Evolutionary conservation across 2,113 vertebrate species (phyloP), one percentile per base, ranked within the genome.

Genomic region (Macquaria ambigua): DNA sequence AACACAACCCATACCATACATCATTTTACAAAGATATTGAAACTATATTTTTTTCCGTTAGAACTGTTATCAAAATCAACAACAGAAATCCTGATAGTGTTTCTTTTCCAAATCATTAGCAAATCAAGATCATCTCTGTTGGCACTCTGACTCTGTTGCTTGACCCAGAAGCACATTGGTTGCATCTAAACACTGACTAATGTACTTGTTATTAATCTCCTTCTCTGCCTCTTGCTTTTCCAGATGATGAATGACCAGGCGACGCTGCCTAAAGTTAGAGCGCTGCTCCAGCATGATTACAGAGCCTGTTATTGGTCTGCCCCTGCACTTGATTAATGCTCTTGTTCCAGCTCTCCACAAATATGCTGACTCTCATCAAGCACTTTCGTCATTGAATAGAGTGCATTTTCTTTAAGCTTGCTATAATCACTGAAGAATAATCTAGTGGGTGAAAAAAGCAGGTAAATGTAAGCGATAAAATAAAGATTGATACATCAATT

Each of bases 121-220:
- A 73, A 76, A 86, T 90, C 84, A 90, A 72, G 83, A 90, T 85
- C 71, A 91, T 83, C 86, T 86, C 73, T 81, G 87, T 75, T 90
- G 82, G 87, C 93, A 90, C 89, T 46, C 46, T 55, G 79, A 76
- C 90, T 87, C 82, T 39, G 63, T 84, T 76, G 71, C 80, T 73
- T 89, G 92, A 93, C 92, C 91, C 87, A 84, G 84, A 91, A 86
- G 74, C 89, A 84, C 89, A 93, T 81, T 88, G 90, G 89, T 79
- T 84, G 92, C 87, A 90, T 93, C 93, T 89, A 93, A 95, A 94
- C 89, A 94, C 87, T 89, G 90, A 93, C 93, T 95, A 95, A 95
- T 95, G 92, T 89, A 94, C 86, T 94, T 92, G 92, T 94, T 94
- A 96, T 95, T 94, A 95, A 95, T 95, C 94, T 95, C 89, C 84